phyloP scores from a whole-genome alignment of 2,797 vertebrate species.

The Semotilus atromaculatus region DNA sequence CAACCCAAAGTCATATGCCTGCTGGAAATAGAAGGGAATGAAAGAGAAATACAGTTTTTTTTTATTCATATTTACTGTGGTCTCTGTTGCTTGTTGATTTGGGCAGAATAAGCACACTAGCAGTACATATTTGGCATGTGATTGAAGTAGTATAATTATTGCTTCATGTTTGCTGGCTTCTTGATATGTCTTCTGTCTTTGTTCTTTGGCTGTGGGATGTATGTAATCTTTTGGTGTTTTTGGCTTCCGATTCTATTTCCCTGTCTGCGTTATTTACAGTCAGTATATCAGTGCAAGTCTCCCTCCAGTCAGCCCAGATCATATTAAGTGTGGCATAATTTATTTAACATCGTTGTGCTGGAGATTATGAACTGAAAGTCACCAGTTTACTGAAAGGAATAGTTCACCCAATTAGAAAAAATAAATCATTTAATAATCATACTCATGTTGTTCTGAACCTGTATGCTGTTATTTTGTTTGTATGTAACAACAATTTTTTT shows the following conservation, averaged over 20 bases:
- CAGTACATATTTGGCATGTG: slow-evolving; percentile 49
- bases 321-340: slow-evolving; percentile 26
- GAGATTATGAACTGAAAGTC: slow-evolving; percentile 34
- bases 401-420: background rate
- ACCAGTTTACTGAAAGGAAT: slow-evolving; percentile 20
- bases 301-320: slow-evolving; percentile 61
- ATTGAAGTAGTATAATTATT: slow-evolving; percentile 59
- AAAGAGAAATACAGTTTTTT: background rate
- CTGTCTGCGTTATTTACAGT: slow-evolving; percentile 29
- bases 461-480: background rate
- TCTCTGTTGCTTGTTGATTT: slow-evolving; percentile 7
- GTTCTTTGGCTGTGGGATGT: slow-evolving; percentile 48
- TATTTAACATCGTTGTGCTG: slow-evolving; percentile 32
- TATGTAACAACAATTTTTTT: background rate
- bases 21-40: background rate
- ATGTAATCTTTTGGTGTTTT: slow-evolving; percentile 38
- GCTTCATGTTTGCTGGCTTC: slow-evolving; percentile 50
- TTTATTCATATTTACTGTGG: background rate
- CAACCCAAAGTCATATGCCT: background rate
- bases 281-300: slow-evolving; percentile 35
- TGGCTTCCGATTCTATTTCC: slow-evolving; percentile 34
- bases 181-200: slow-evolving; percentile 36
- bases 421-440: background rate
- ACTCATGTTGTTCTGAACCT: background rate
- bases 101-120: slow-evolving; percentile 35